Evolutionary conservation across 1,140 invertebrate genomes (phyloP), one percentile per base, ranked within the genome.

Genomic region (Hestina assimilis): DNA sequence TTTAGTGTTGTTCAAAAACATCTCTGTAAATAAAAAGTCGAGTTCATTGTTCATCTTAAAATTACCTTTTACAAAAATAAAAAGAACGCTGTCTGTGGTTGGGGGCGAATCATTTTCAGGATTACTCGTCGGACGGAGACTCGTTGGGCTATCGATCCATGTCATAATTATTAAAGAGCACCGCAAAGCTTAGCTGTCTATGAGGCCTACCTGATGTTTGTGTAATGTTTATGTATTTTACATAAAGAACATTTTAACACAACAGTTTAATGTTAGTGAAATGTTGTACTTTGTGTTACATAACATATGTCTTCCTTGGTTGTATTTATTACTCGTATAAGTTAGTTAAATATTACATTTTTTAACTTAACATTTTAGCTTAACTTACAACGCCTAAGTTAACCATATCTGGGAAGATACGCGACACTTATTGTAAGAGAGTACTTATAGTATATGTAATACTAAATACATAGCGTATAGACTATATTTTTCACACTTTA

Each of bases 91-190:
- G 59, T 58, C 54, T 58, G 54, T 26, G 56, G 55, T 43, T 38
- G 40, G 9, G 40, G 33, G 61, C 41, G 51, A 63, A 60, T 59
- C 52, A 41, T 46, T 57, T 60, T 54, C 54, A 61, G 50, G 59
- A 58, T 59, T 53, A 54, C 42, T 55, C 40, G 47, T 52, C 45
- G 50, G 54, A 40, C 45, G 41, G 23, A 42, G 47, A 52, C 48
- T 57, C 50, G 47, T 40, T 43, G 45, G 41, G 46, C 12, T 59
- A 69, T 69, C 62, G 58, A 69, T 64, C 66, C 26, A 19, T 9
- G 35, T 51, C 47, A 57, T 62, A 65, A 65, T 69, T 56, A 68
- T 68, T 58, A 64, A 51, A 59, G 57, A 61, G 61, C 53, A 31
- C 33, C 45, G 43, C 53, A 53, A 55, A 66, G 35, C 43, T 53